Base-by-base conservation (phyloP, 1,140 invertebrate genomes). In the Leptopilina boulardi region DNA sequence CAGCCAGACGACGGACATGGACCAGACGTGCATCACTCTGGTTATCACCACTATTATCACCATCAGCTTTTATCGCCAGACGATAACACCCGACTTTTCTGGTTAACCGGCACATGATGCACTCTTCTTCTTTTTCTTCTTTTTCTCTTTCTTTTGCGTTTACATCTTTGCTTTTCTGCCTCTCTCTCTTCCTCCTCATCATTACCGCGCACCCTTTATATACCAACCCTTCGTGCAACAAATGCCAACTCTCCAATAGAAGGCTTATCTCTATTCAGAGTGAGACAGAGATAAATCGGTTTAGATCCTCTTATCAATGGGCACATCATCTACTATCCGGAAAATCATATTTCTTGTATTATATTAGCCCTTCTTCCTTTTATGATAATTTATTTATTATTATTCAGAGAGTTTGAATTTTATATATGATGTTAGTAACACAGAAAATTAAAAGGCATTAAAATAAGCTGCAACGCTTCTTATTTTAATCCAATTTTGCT, bases 51-150 rank as follows among this genome's bases (percentile, higher is more conserved):
- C 85, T 87, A 87, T 87, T 86, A 86, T 86, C 84, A 77, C 83
- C 86, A 86, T 86, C 82, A 84, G 85, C 83, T 87, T 87, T 87
- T 87, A 87, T 87, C 86, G 81, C 84, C 80, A 81, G 82, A 85
- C 85, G 86, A 87, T 87, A 87, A 85, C 83, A 82, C 83, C 79
- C 81, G 75, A 82, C 78, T 84, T 75, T 78, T 82, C 78, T 73
- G 80, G 78, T 82, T 84, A 82, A 74, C 82, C 81, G 80, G 80
- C 81, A 73, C 75, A 71, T 77, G 23, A 77, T 84, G 78, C 80
- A 79, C 82, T 79, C 77, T 79, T 74, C 78, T n/a, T n/a, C n/a
- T n/a, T n/a, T n/a, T n/a, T n/a, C n/a, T n/a, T n/a, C n/a, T n/a
- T n/a, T n/a, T n/a, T 34, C 34, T 38, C 34, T 9, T 54, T 78